Evolutionary conservation across 2,888 invertebrate species (phyloP), one percentile per base, ranked within the genome.

Genomic region (Laspeyria flexula): DNA sequence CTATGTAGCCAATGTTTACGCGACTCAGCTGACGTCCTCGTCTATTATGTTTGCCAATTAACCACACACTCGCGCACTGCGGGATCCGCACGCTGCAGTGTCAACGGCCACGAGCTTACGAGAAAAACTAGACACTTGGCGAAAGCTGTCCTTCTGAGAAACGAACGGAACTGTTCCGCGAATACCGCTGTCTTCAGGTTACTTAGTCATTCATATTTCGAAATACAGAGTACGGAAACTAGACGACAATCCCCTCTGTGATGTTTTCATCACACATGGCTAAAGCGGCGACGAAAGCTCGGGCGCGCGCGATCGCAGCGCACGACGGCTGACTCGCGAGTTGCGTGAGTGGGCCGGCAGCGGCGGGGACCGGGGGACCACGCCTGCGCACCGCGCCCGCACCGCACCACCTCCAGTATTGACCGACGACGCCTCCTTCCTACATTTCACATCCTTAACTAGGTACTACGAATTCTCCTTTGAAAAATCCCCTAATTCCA

Each of bases 381-480:
- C 89, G 86, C 89, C 86, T 86, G 87, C 86, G 89, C 86, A 68
- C 83, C 81, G 77, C 83, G 68, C 83, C 83, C 86, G 83, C 88
- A 69, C 89, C 85, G 86, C 89, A 79, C 90, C 87, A 90, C 88
- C 90, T 88, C 83, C 87, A 87, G 90, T 92, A 92, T 92, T 90
- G 91, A 92, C 91, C 91, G 89, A 90, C 88, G 87, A 88, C 90
- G 90, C 90, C 91, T 90, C 88, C 88, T 89, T 88, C 85, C 87
- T 86, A 90, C 88, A 84, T 85, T 86, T 88, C 88, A 90, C 88
- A 87, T 91, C 90, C 90, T 90, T 92, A 91, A 89, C 90, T 86
- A 89, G 87, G 83, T 83, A 86, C 86, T 81, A 81, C 83, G 83
- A 86, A 88, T 85, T 85, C 86, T 85, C 85, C 89, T 88, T 90